Evolutionary conservation across 2,888 invertebrate genomes (phyloP).

Genomic region (Sphecodes monilicornis): DNA sequence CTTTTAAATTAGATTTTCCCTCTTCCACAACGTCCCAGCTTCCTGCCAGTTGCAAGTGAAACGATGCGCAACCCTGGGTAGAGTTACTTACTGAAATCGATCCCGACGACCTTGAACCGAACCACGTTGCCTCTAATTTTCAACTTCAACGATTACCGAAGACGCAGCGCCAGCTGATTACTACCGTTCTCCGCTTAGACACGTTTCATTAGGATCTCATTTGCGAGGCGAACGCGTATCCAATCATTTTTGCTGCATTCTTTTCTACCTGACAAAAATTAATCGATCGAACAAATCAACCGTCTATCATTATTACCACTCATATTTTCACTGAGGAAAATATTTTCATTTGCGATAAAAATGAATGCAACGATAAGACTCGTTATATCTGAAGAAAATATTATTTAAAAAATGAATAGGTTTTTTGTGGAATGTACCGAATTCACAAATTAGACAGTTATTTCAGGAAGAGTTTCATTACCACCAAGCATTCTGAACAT

Average conservation of each 20-base stretch:
- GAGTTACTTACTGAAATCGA: slow-evolving; percentile 40
- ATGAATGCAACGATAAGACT: too few relatives aligned
- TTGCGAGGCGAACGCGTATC: neutral
- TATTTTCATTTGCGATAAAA: too few relatives aligned
- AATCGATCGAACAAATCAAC: too few relatives aligned
- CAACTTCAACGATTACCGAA: slow-evolving; percentile 20
- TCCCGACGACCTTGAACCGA: slow-evolving; percentile 39
- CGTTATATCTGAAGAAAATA: too few relatives aligned
- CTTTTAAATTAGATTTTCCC: slow-evolving; percentile 68
- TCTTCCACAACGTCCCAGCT: slow-evolving; percentile 13
- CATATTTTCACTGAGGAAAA: too few relatives aligned
- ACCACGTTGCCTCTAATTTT: slow-evolving; percentile 31
- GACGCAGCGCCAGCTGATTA: neutral
- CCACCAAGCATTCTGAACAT: too few relatives aligned
- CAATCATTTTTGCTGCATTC: neutral
- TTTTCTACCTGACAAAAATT: neutral
- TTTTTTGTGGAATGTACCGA: too few relatives aligned
- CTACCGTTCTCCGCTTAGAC: neutral
- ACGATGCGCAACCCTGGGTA: slow-evolving; percentile 17
- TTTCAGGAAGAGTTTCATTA: too few relatives aligned
- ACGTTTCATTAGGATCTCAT: neutral
- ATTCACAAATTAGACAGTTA: too few relatives aligned
- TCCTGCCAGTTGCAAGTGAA: slow-evolving; percentile 44
- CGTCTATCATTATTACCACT: too few relatives aligned
- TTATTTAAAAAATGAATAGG: too few relatives aligned